These are phyloP conservation scores for Ganaspis sp. DNA, from an alignment of 1,140 invertebrate genomes.

Conservation along the genomic window DNA sequence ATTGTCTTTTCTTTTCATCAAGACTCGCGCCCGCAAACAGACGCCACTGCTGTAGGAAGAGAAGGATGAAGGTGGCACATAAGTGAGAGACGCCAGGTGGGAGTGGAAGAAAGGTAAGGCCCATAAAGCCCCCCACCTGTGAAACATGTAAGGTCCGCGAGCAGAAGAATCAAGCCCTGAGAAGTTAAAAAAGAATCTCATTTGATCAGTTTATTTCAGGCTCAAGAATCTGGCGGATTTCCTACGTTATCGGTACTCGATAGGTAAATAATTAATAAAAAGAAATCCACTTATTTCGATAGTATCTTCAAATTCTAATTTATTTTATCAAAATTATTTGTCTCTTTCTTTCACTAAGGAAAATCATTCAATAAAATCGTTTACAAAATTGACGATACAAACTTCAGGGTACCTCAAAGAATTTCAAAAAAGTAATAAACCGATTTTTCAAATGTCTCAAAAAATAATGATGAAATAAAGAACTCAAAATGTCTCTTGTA, in stretches of 20 bases:
- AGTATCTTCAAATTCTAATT: background rate
- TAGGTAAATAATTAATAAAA: too few relatives aligned
- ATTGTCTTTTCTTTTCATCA: constrained; percentile 37
- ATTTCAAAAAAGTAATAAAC: too few relatives aligned
- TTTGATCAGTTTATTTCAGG: constrained; percentile 22
- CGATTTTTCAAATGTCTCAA: too few relatives aligned
- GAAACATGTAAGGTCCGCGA: background rate
- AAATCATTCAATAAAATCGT: too few relatives aligned
- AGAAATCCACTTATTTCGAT: too few relatives aligned
- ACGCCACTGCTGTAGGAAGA: constrained; percentile 38
- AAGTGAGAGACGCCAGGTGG: constrained; percentile 68
- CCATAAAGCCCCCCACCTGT: constrained; percentile 47
- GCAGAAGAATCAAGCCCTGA: background rate
- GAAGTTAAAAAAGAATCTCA: constrained; percentile 4
- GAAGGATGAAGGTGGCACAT: constrained; percentile 49
- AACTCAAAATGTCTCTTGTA: too few relatives aligned
- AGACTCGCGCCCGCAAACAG: constrained; percentile 42
- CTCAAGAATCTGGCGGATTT: background rate
- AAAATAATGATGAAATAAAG: too few relatives aligned
- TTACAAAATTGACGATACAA: too few relatives aligned
- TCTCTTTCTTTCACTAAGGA: too few relatives aligned
- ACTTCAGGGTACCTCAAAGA: too few relatives aligned
- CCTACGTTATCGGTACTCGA: constrained; percentile 4
- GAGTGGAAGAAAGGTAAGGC: constrained; percentile 59
- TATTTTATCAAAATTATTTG: too few relatives aligned